A percentile compares a stretch with the other conserved stretches of the same genome.
Evolutionary conservation across 2,797 vertebrate genomes (phyloP).

Genomic region (Tapirus indicus): DNA sequence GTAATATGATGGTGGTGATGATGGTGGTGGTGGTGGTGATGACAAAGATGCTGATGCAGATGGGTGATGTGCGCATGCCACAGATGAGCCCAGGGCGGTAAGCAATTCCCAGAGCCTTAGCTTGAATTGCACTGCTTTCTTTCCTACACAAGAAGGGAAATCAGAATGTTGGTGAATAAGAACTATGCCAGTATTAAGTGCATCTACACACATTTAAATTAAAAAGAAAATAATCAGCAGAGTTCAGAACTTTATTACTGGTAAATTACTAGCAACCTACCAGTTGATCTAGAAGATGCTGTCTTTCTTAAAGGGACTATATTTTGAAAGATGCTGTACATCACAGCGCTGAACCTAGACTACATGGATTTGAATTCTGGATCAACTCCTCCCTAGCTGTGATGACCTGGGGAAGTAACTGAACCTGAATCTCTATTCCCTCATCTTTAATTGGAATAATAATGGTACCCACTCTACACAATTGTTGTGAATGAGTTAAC

Average conservation of each 20-base stretch:
- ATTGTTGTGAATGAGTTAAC: background rate
- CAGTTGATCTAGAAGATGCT: background rate
- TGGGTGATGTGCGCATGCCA: too few species aligned
- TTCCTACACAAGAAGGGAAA: background rate
- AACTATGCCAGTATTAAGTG: background rate
- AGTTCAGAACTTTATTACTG: background rate
- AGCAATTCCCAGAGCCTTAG: background rate
- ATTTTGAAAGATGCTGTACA: background rate
- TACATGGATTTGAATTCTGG: background rate
- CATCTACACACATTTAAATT: background rate
- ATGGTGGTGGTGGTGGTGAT: too few species aligned
- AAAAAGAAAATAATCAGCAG: background rate
- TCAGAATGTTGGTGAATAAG: too few species aligned
- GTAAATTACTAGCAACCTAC: background rate
- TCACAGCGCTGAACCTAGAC: background rate
- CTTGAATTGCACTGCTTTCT: background rate
- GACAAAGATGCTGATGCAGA: background rate
- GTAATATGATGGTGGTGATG: background rate
- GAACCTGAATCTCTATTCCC: background rate
- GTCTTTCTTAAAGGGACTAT: background rate
- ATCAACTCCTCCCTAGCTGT: background rate
- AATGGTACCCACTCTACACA: background rate
- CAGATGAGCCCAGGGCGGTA: background rate
- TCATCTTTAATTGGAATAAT: background rate
- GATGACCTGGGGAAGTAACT: background rate